Conservation (phyloP, 2,797 vertebrate genomes). For the Lagodon rhomboides region DNA sequence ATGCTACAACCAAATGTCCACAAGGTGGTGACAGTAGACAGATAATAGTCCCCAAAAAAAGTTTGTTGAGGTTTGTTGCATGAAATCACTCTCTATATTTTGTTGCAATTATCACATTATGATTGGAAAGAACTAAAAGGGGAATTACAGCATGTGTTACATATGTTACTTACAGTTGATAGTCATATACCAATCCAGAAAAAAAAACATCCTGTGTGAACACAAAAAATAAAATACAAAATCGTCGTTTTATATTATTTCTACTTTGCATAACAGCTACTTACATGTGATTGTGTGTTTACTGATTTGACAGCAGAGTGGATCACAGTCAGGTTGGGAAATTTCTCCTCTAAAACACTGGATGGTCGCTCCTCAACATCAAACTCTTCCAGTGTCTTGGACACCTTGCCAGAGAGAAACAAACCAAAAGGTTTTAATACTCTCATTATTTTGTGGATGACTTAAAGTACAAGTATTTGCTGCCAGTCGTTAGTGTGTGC, state of each 20-base stretch:
- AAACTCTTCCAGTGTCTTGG: slow-evolving; percentile 92
- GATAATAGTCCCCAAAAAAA: not conserved
- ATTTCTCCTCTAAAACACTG: slow-evolving; percentile 87
- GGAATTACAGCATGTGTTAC: not conserved
- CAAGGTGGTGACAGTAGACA: slow-evolving; percentile 60
- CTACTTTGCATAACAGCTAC: slow-evolving; percentile 30
- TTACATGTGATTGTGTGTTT: slow-evolving; percentile 87
- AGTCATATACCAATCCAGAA: not conserved
- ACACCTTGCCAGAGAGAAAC: slow-evolving; percentile 83
- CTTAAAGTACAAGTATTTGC: not conserved
- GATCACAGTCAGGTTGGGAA: slow-evolving; percentile 91
- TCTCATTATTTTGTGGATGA: not conserved
- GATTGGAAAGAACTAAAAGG: not conserved
- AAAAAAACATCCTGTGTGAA: not conserved
- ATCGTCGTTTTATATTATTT: not conserved
- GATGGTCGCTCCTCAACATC: slow-evolving; percentile 91
- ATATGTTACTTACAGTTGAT: not conserved
- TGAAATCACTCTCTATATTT: not conserved
- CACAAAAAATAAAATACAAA: not conserved
- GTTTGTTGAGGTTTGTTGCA: not conserved
- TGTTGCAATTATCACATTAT: not conserved
- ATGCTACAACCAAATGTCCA: slow-evolving; percentile 45
- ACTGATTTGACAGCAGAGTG: slow-evolving; percentile 90
- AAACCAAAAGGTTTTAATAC: not conserved
- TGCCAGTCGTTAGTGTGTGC: not conserved